phyloP scores from a whole-genome alignment of 2,113 vertebrate genomes.

The Octodon degus region DNA sequence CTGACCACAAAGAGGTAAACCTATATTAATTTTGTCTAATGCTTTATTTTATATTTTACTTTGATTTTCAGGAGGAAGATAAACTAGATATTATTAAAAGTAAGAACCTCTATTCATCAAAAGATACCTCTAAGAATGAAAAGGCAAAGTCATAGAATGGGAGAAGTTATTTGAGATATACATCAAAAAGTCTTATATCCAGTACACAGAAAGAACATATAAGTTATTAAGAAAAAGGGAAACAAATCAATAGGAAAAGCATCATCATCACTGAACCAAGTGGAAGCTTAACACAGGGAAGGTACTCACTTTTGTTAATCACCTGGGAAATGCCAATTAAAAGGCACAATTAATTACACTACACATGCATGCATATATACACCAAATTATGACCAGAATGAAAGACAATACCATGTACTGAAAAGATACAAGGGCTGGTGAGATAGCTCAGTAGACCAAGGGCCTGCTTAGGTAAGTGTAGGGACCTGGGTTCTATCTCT shows the following conservation, averaged over 20 bases:
- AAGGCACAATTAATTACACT: background rate
- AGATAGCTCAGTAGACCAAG: too few relatives aligned
- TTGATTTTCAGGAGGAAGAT: slow-evolving; percentile 8
- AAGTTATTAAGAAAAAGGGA: background rate
- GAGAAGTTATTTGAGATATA: background rate
- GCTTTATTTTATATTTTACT: slow-evolving; percentile 1
- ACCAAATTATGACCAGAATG: background rate
- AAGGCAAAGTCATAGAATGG: background rate
- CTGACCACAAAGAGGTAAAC: background rate
- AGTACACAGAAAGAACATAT: slow-evolving; percentile 4
- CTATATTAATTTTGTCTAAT: slow-evolving; percentile 14
- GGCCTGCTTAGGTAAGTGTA: too few relatives aligned
- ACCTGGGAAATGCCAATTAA: background rate
- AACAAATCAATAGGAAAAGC: background rate
- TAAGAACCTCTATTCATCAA: background rate
- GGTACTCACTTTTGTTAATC: background rate
- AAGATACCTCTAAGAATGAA: background rate
- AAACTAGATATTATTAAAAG: background rate
- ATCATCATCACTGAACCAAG: background rate
- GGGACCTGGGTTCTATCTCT: too few relatives aligned
- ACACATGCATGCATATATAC: background rate
- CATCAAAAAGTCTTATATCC: background rate
- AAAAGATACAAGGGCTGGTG: background rate
- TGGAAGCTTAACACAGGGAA: background rate
- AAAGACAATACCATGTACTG: background rate